Evolutionary conservation across 1,140 invertebrate species (phyloP), one percentile per base, ranked within the genome.

Genomic region (Stenopsyche tienmushanensis): DNA sequence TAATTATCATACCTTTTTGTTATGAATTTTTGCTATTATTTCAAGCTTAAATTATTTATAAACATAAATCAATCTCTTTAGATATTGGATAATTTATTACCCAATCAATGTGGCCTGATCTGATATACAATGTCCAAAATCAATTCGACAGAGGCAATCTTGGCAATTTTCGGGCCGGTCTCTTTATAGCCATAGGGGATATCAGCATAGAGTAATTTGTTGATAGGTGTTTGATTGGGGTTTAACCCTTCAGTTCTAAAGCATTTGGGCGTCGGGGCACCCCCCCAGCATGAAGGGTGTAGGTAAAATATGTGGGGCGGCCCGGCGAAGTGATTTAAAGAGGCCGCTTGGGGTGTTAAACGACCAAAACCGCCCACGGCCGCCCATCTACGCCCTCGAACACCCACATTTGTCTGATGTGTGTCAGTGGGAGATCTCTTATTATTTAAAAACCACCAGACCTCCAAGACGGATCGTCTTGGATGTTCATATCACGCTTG

Each of bases 151-250:
- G 29, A 13, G 29, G 29, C 13, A 34, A 7, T 34, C 29, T 34
- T 13, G 29, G 13, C 29, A 13, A 34, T 13, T 18, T 18, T 47
- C 8, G 8, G 44, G 18, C 17, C 10, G 44, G 44, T 47, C 44
- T 47, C 44, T 47, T 39, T 39, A 39, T 39, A n/a, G 34, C n/a
- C 34, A 39, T 39, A 39, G 18, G 44, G 44, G 44, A 47, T 47
- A 18, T 47, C 17, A 47, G 44, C 44, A 15, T 20, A 5, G 13
- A 13, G 44, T 47, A 47, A 47, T 47, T 47, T 47, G 44, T 47
- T 47, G 44, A 47, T 47, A 47, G 44, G 17, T 47, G 44, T 47
- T 18, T 18, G 44, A 47, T 47, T 47, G 44, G 44, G 44, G 44
- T 47, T 47, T 47, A 47, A 47, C 44, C 44, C 17, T 34, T 34